Evolutionary conservation across 2,888 invertebrate genomes (phyloP).

Genomic region (Tenthredo distinguenda): DNA sequence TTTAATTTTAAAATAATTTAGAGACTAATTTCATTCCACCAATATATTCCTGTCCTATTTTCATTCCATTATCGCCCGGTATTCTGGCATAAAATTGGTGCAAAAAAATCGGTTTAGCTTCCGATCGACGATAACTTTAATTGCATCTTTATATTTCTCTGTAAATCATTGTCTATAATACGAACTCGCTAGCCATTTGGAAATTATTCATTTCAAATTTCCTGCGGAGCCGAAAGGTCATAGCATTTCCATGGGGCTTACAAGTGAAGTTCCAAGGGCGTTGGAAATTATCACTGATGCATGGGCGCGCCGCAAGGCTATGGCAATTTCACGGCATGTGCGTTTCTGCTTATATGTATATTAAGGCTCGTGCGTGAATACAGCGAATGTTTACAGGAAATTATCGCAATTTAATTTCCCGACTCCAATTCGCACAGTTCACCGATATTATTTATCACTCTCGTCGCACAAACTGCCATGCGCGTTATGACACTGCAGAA

Average conservation of each 20-base stretch:
- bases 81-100: not conserved
- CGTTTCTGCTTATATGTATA: not conserved
- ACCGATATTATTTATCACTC: not conserved
- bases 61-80: not conserved
- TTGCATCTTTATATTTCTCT: not conserved
- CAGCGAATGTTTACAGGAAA: slow-evolving; percentile 13
- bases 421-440: not conserved
- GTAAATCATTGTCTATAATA: not conserved
- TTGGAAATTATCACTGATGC: slow-evolving; percentile 1
- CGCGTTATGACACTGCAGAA: not conserved
- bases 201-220: not conserved
- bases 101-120: too few species aligned
- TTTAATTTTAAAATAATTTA: not conserved
- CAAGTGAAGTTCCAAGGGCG: slow-evolving; percentile 22
- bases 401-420: slow-evolving; percentile 21
- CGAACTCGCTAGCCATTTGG: not conserved
- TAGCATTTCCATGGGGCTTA: not conserved
- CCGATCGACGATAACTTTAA: too few species aligned
- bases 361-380: slow-evolving; percentile 11
- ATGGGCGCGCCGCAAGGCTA: slow-evolving; percentile 27
- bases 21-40: not conserved
- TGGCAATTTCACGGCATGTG: slow-evolving; percentile 36
- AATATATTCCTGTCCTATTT: not conserved
- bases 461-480: not conserved
- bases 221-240: not conserved